A percentile compares a stretch with the other conserved stretches of the same genome.
Conservation (phyloP, 2,797 vertebrate species). For the Melanogrammus aeglefinus region DNA sequence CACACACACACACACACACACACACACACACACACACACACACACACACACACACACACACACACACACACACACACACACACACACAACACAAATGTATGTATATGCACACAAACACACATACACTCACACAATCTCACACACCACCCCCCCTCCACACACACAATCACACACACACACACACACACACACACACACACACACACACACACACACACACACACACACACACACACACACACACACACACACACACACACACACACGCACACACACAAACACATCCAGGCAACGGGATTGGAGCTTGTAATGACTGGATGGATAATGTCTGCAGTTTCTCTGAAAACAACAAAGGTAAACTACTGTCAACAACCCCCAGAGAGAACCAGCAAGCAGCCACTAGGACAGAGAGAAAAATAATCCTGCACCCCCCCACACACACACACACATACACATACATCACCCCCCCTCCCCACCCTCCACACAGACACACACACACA, state of each 20-base stretch:
- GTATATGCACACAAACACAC: too few relatives aligned
- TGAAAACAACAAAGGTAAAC: background rate
- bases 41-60: background rate
- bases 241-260: too few relatives aligned
- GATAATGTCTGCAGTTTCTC: slow-evolving; percentile 1
- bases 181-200: background rate
- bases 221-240: too few relatives aligned
- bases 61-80: background rate
- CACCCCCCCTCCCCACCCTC: too few relatives aligned
- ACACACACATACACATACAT: too few relatives aligned
- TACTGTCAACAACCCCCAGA: background rate
- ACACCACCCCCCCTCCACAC: background rate
- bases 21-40: background rate
- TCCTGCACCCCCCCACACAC: background rate
- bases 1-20: background rate
- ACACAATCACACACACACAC: background rate
- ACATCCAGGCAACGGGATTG: background rate
- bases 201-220: too few relatives aligned
- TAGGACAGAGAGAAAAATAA: background rate
- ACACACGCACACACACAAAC: too few relatives aligned
- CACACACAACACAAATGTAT: too few relatives aligned
- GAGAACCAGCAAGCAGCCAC: background rate
- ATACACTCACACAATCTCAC: too few relatives aligned
- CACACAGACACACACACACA: too few relatives aligned
- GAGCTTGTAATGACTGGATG: background rate